Conservation (phyloP, 2,113 vertebrate species). For the Thunnus maccoyii region DNA sequence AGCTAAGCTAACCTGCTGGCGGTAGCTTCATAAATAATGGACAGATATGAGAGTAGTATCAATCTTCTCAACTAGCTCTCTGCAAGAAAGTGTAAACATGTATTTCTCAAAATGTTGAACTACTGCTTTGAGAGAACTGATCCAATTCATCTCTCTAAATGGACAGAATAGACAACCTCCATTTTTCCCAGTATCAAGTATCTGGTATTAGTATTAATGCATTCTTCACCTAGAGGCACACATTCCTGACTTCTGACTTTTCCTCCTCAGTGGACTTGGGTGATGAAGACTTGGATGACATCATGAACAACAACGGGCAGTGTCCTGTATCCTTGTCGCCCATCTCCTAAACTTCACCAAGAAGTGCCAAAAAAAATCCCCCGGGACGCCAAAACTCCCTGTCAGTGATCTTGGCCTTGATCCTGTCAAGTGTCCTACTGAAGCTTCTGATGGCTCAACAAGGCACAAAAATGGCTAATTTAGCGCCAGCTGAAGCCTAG, state of each 20-base stretch:
- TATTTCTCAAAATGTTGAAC: too few relatives aligned
- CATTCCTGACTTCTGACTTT: not conserved
- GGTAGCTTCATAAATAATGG: not conserved
- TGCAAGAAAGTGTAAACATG: too few relatives aligned
- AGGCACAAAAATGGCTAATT: slow-evolving; percentile 52
- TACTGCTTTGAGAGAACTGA: too few relatives aligned
- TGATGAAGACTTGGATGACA: slow-evolving; percentile 85
- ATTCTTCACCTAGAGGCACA: too few relatives aligned
- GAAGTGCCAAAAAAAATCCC: slow-evolving; percentile 76
- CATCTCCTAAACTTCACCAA: slow-evolving; percentile 78
- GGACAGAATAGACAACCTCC: too few relatives aligned
- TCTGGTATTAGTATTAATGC: too few relatives aligned
- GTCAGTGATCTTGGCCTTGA: slow-evolving; percentile 59
- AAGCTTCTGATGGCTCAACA: slow-evolving; percentile 54
- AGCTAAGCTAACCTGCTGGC: not conserved
- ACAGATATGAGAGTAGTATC: not conserved
- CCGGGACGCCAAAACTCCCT: slow-evolving; percentile 57
- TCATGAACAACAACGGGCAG: slow-evolving; percentile 87
- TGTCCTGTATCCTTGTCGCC: slow-evolving; percentile 82
- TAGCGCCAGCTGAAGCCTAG: slow-evolving; percentile 42
- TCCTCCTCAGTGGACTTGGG: slow-evolving; percentile 82
- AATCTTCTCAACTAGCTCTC: too few relatives aligned
- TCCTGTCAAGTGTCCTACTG: slow-evolving; percentile 65
- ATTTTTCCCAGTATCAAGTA: too few relatives aligned
- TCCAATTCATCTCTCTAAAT: too few relatives aligned